Evolutionary conservation across 1,140 invertebrate genomes (phyloP), one percentile per base, ranked within the genome.

Genomic region (Zeugodacus cucurbitae): DNA sequence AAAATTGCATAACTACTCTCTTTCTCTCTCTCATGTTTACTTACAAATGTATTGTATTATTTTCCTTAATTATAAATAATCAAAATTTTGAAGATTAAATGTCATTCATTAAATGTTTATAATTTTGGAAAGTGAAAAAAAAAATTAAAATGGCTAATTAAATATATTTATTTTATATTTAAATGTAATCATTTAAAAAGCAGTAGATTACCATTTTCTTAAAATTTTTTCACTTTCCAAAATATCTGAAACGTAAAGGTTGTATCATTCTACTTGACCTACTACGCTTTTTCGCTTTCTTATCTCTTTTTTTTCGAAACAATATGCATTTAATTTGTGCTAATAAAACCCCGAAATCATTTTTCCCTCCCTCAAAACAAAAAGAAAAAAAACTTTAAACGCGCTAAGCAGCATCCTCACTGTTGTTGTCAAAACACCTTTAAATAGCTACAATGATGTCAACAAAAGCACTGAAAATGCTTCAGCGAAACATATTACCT

Each of bases 371-470:
- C 59, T 48, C 7, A 64, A 54, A n/a, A 44, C 78, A 44, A n/a
- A n/a, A n/a, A n/a, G n/a, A n/a, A 85, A 48, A 85, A 29, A 32
- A 44, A 87, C 14, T 48, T 62, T 67, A 41, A 67, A 87, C 20
- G 8, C 3, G 8, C 34, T 87, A 62, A 82, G 88, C 89, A 91
- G 90, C 89, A 89, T 89, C 87, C 67, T 90, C 64, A 90, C 89
- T 22, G 89, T 89, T 89, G 89, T 90, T 20, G 44, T 89, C 32
- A 87, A 87, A 62, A 86, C 86, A 59, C 70, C 88, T 41, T 29
- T 48, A 64, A 88, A 54, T 22, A 78, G 10, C 48, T 32, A 74
- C 64, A 88, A 22, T 70, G 70, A 74, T 8, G 44, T 58, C 70
- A n/a, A 17, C 41, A 74, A 88, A 26, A 88, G n/a, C 37, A 11